Percentiles rank a stretch among this genome's conserved stretches.
These are phyloP conservation scores for Ostrea edulis DNA, from an alignment of 1,140 invertebrate genomes.

Conservation along the genomic window DNA sequence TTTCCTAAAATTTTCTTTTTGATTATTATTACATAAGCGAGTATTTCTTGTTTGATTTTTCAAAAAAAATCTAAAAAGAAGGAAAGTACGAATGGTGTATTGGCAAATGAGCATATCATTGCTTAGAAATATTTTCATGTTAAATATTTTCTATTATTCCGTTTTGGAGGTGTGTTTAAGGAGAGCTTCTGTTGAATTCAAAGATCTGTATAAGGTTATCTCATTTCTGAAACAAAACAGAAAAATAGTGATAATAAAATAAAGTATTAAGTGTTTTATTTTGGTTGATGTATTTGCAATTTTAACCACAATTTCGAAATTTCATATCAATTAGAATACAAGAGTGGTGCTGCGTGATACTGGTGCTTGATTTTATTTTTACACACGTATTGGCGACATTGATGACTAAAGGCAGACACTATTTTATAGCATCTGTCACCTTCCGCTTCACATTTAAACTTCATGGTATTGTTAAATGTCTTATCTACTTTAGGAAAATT, in stretches of 20 bases:
- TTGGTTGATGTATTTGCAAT: conserved; percentile 21
- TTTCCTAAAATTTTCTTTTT: too few species aligned
- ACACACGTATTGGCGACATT: not conserved
- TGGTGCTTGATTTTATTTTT: not conserved
- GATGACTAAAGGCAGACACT: conserved; percentile 8
- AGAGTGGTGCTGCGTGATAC: not conserved
- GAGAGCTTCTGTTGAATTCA: too few species aligned
- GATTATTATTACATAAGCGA: too few species aligned
- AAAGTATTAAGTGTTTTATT: not conserved
- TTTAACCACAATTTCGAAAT: not conserved
- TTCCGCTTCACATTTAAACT: not conserved
- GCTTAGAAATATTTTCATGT: too few species aligned
- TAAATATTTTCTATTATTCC: too few species aligned
- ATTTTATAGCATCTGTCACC: not conserved
- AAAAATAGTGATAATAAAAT: too few species aligned
- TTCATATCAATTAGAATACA: not conserved
- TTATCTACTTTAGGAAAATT: conserved; percentile 38
- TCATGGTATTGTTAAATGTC: conserved; percentile 1
- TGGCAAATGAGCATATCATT: too few species aligned
- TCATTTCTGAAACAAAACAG: not conserved
- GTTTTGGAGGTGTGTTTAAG: too few species aligned
- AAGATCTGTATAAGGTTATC: not conserved
- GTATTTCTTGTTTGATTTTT: too few species aligned
- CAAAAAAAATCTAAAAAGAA: too few species aligned
- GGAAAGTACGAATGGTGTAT: too few species aligned